Base-by-base conservation (phyloP, 1,140 invertebrate species). In the Hyles euphorbiae region DNA sequence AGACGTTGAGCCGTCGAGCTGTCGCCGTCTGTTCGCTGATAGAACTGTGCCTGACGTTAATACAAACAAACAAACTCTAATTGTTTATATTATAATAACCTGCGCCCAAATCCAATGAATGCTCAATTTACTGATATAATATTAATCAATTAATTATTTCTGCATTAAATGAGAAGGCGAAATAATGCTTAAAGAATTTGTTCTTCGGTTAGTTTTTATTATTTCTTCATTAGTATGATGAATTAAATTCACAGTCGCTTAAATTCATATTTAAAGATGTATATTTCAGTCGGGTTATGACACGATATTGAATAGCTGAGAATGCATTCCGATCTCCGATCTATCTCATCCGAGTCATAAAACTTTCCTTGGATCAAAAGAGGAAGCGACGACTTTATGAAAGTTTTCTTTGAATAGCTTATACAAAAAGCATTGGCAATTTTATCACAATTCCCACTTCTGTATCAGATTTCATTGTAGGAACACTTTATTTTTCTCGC, bases 301-400 rank as follows among this genome's bases (percentile, higher is more conserved):
- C 70, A 72, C 70, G 76, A 82, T 82, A 71, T 76, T 60, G 60
- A 70, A 78, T 70, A 70, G 74, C 67, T 74, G 81, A 80, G 81
- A 83, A 81, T 81, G 74, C 79, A 81, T 82, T 74, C 72, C 72
- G 69, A 65, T 74, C 67, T 68, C 72, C 74, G 73, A 81, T 84
- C 70, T 80, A 81, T 83, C 77, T 76, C 74, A 76, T 76, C 74
- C 74, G 70, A 69, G 61, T 75, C 78, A 75, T 85, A 77, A 80
- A 85, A 81, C 76, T 83, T 85, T 72, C 67, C 58, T 67, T 73
- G 63, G 56, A 47, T 51, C 66, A 70, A 73, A 69, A 78, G 76
- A 76, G 66, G 70, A 76, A 68, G 72, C 70, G 67, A 71, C 70
- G 68, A 75, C 72, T 81, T 74, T 56, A 54, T 63, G 53, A 58